A percentile compares a stretch with the other conserved stretches of the same genome.
phyloP scores from a whole-genome alignment of 2,888 invertebrate genomes.

The Mythimna albipuncta region DNA sequence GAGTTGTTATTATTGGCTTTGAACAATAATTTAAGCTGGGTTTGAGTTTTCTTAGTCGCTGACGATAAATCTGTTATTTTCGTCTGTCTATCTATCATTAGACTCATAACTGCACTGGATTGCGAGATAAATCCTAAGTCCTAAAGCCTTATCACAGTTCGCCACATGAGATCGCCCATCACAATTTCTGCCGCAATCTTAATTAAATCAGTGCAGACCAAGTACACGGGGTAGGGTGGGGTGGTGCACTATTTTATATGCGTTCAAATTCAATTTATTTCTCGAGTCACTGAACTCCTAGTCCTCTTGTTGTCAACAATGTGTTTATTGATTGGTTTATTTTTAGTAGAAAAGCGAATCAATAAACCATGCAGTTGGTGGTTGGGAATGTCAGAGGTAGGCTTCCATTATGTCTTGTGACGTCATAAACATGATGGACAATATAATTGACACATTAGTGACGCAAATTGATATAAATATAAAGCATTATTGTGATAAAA shows the following conservation, averaged over 20 bases:
- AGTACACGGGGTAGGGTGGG: constrained; percentile 28
- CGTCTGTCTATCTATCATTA: constrained; percentile 10
- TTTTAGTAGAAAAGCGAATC: constrained; percentile 54
- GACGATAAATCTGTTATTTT: background rate
- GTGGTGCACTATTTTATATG: constrained; percentile 55
- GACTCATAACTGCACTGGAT: constrained; percentile 10
- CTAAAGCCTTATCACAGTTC: constrained; percentile 36
- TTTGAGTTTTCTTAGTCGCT: background rate
- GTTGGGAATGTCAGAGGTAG: constrained; percentile 11
- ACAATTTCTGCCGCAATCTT: constrained; percentile 55
- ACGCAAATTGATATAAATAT: constrained; percentile 44
- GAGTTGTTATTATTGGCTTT: constrained; percentile 5
- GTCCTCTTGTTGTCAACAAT: constrained; percentile 44
- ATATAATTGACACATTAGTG: constrained; percentile 48
- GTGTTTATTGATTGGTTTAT: constrained; percentile 62
- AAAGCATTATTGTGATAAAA: constrained; percentile 46
- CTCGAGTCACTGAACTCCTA: constrained; percentile 47
- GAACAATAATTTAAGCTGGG: background rate
- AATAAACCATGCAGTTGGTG: constrained; percentile 16
- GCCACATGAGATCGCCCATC: constrained; percentile 50
- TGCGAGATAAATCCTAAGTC: constrained; percentile 29
- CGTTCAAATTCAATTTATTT: constrained; percentile 57
- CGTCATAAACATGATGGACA: constrained; percentile 29
- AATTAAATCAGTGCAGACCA: constrained; percentile 54
- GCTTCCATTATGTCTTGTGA: background rate